Percentiles rank a stretch among this genome's conserved stretches.
Evolutionary conservation across 2,113 vertebrate genomes (phyloP).

Genomic region (Sardina pilchardus): DNA sequence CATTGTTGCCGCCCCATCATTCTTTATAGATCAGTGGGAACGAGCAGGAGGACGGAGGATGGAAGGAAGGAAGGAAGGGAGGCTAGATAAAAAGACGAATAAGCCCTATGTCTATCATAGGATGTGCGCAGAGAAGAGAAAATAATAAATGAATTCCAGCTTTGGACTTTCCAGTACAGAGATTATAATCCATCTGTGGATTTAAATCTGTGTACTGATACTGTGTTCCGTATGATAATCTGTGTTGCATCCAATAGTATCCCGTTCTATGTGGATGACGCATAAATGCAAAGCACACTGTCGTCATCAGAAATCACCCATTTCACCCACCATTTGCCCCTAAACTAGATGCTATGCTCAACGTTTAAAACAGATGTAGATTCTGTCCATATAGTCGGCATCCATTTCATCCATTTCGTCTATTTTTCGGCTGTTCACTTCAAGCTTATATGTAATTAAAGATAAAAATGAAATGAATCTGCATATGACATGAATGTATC

Average conservation of each 20-base stretch:
- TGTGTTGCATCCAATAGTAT: neutral
- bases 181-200: neutral
- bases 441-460: too few relatives aligned
- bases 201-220: neutral
- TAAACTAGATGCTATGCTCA: neutral
- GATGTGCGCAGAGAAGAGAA: neutral
- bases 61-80: too few relatives aligned
- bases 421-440: too few relatives aligned
- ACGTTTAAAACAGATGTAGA: too few relatives aligned
- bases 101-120: neutral
- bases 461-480: too few relatives aligned
- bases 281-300: neutral
- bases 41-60: too few relatives aligned
- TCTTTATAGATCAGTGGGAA: too few relatives aligned
- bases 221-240: neutral
- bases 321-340: neutral
- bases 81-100: too few relatives aligned
- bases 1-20: too few relatives aligned
- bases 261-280: neutral
- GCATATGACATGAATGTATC: too few relatives aligned
- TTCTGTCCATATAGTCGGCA: too few relatives aligned
- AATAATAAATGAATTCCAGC: neutral
- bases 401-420: too few relatives aligned
- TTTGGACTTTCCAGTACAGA: neutral
- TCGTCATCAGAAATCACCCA: neutral